phyloP scores from a whole-genome alignment of 2,113 vertebrate genomes.

The Pavo muticus region DNA sequence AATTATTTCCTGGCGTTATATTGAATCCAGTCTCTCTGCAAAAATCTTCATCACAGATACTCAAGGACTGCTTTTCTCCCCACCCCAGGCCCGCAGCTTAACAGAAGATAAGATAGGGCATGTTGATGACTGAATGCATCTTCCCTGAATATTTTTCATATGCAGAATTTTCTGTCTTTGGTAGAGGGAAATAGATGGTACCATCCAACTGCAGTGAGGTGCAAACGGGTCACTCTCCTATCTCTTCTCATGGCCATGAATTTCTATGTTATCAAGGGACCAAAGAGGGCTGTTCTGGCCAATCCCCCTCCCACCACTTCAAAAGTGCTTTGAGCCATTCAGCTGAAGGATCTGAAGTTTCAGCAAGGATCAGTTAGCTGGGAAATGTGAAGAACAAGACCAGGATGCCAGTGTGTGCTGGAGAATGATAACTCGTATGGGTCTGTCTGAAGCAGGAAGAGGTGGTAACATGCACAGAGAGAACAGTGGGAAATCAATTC shows the following conservation, averaged over 20 bases:
- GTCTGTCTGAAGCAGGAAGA: neutral
- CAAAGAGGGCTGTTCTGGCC: neutral
- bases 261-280: neutral
- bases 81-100: neutral
- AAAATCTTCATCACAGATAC: neutral
- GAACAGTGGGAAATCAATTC: neutral
- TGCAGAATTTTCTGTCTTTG: neutral
- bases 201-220: neutral
- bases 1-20: conserved; percentile 27
- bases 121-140: neutral
- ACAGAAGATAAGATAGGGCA: neutral
- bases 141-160: neutral
- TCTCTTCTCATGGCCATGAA: neutral
- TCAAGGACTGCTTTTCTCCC: neutral
- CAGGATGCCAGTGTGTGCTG: neutral
- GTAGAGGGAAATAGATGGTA: neutral
- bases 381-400: neutral
- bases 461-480: neutral
- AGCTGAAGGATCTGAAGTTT: neutral
- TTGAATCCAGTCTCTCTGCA: neutral
- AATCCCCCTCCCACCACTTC: neutral
- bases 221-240: neutral
- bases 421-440: neutral
- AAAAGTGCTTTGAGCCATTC: neutral
- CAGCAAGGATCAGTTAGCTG: neutral